Evolutionary conservation across 1,140 invertebrate genomes (phyloP), one percentile per base, ranked within the genome.

Genomic region (Nomia melanderi): DNA sequence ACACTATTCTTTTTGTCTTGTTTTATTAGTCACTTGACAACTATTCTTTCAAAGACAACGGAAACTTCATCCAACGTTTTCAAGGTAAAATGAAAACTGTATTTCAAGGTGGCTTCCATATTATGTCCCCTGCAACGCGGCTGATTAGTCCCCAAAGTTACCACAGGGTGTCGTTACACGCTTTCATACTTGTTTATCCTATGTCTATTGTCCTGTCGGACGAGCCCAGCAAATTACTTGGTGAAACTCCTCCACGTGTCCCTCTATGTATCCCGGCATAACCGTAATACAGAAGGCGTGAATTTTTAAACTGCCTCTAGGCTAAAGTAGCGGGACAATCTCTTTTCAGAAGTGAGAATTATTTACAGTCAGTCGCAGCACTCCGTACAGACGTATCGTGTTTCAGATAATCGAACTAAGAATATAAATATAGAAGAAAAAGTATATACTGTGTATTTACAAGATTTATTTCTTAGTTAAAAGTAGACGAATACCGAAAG

Each of bases 141-240:
- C 50, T 80, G 69, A 82, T 84, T 83, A 79, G 39, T 50, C 57
- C 47, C n/a, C 39, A 11, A 83, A 70, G 64, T 82, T 57, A 71
- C 53, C 47, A 56, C 41, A 5, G 53, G 57, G 57, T 81, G 75
- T 77, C 83, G 78, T 84, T 78, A 60, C 64, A 57, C 33, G 29
- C 3, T 66, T 36, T 62, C 27, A 33, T 27, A 39, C 44, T 41
- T 33, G 70, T 73, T 33, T 70, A 31, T 41, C 17, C 54, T 29
- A 62, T 50, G 53, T 65, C 56, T 41, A 39, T 47, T 23, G 47
- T 57, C 53, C 25, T 41, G 44, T 67, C 65, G 64, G 65, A 62
- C 60, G 57, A 78, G 44, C 57, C 47, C 11, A 41, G 27, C 20
- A 65, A 84, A 85, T 82, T 85, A 82, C 56, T 75, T 59, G 66